Conservation (phyloP, 2,888 invertebrate species). For the Tryphoninae sp. region DNA sequence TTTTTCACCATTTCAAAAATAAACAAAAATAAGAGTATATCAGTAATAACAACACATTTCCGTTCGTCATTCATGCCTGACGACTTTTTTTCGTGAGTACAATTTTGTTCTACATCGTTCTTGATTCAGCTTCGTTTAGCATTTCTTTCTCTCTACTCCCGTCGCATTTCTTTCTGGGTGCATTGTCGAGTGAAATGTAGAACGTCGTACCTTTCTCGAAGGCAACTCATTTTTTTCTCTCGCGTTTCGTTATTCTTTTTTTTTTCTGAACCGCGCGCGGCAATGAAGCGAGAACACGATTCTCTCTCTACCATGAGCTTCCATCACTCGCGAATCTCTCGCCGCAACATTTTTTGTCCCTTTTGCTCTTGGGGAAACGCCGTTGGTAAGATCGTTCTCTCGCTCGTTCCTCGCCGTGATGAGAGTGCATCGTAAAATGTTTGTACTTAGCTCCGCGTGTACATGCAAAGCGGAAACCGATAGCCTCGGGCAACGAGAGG, state of each 20-base stretch:
- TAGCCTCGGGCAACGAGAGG: slow-evolving; percentile 52
- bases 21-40: not conserved
- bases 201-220: slow-evolving; percentile 61
- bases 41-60: not conserved
- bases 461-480: slow-evolving; percentile 61
- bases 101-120: not conserved
- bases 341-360: slow-evolving; percentile 4
- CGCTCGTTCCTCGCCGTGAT: slow-evolving; percentile 24
- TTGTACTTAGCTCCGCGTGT: slow-evolving; percentile 52
- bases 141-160: not conserved
- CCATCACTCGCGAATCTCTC: slow-evolving; percentile 47
- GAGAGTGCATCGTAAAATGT: slow-evolving; percentile 49
- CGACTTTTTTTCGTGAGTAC: not conserved
- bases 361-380: slow-evolving; percentile 1
- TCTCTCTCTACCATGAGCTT: slow-evolving; percentile 23
- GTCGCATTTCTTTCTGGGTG: slow-evolving; percentile 15
- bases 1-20: not conserved
- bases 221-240: slow-evolving; percentile 28
- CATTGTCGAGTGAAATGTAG: slow-evolving; percentile 59
- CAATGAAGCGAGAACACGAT: slow-evolving; percentile 33
- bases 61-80: not conserved
- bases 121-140: too few relatives aligned
- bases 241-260: slow-evolving; percentile 37
- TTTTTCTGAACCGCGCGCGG: slow-evolving; percentile 49
- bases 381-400: slow-evolving; percentile 8